phyloP scores from a whole-genome alignment of 2,888 invertebrate species.

The Neoscelio sp. region DNA sequence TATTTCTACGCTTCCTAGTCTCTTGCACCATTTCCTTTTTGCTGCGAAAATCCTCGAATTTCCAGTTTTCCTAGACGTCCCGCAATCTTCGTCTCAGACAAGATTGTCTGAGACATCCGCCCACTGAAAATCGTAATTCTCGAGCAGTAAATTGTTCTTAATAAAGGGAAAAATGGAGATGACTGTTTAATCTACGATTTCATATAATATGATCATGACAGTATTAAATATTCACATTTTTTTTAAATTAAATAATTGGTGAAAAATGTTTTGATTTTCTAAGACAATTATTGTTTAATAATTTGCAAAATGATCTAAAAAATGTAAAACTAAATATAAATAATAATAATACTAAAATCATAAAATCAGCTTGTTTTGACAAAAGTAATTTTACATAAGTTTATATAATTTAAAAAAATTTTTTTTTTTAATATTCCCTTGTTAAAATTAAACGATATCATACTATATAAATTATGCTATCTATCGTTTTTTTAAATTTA shows the following conservation, averaged over 20 bases:
- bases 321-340: too few relatives aligned
- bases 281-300: constrained; percentile 9
- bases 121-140: constrained; percentile 37
- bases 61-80: not conserved
- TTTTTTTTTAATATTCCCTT: constrained; percentile 9
- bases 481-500: constrained; percentile 23
- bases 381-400: too few relatives aligned
- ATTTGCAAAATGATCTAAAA: too few relatives aligned
- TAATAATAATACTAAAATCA: too few relatives aligned
- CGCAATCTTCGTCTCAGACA: constrained; percentile 35
- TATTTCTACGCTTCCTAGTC: not conserved
- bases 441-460: constrained; percentile 34
- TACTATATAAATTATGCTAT: constrained; percentile 16
- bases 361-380: too few relatives aligned
- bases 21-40: not conserved
- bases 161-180: not conserved
- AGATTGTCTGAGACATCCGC: constrained; percentile 17
- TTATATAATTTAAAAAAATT: not conserved
- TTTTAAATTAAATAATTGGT: too few relatives aligned
- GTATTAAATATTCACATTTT: too few relatives aligned
- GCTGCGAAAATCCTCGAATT: not conserved
- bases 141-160: constrained; percentile 51
- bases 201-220: too few relatives aligned
- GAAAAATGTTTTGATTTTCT: too few relatives aligned
- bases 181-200: not conserved